phyloP scores from a whole-genome alignment of 2,888 invertebrate genomes.

The Mythimna pallens region DNA sequence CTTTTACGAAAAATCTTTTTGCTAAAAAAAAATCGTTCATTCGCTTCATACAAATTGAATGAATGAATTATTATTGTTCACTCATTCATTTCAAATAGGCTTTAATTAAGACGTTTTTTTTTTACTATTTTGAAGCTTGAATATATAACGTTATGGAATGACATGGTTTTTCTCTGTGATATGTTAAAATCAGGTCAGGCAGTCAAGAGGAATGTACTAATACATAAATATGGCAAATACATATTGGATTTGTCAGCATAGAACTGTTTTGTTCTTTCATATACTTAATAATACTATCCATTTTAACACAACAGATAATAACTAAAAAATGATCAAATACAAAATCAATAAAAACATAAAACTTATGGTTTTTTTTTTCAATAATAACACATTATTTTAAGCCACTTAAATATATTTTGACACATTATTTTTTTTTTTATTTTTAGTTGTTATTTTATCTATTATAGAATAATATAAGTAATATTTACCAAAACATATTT shows the following conservation, averaged over 20 bases:
- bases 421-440: neutral
- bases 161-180: constrained; percentile 54
- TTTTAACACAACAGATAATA: constrained; percentile 19
- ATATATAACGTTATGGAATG: constrained; percentile 32
- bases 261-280: neutral
- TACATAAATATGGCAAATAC: neutral
- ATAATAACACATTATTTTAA: neutral
- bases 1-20: constrained; percentile 38
- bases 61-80: constrained; percentile 36
- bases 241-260: constrained; percentile 12
- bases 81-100: constrained; percentile 21
- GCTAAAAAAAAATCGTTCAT: constrained; percentile 28
- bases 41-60: constrained; percentile 15
- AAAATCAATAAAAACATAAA: constrained; percentile 33
- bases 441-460: neutral
- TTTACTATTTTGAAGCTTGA: constrained; percentile 20
- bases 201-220: constrained; percentile 23
- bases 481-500: constrained; percentile 18
- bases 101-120: neutral
- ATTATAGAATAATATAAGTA: neutral
- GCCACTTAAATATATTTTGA: constrained; percentile 32
- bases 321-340: constrained; percentile 20
- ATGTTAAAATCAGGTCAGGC: constrained; percentile 61
- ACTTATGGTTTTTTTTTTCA: neutral
- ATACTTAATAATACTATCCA: constrained; percentile 15